These are phyloP conservation scores for Ascidia mentula DNA, from an alignment of 23 tunicate species.

Conservation along the genomic window DNA sequence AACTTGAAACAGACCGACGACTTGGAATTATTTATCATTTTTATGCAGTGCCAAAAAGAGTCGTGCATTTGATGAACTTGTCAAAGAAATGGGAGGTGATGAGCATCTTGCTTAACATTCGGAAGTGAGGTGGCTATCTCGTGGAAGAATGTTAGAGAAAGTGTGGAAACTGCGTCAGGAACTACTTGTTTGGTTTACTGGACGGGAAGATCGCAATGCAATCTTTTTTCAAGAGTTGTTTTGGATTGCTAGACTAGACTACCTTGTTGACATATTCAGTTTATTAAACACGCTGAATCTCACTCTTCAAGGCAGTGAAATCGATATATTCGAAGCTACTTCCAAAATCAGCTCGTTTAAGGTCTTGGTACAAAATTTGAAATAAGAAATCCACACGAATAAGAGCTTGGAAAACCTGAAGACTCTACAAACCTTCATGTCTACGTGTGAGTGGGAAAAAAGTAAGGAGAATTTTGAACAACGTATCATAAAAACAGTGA, in stretches of 20 bases:
- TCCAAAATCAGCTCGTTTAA: slow-evolving; percentile 43
- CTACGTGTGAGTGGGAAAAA: slow-evolving; percentile 15
- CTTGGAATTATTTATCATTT: too few species aligned
- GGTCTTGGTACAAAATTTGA: slow-evolving; percentile 5
- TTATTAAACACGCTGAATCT: slow-evolving; percentile 35
- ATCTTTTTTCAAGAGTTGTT: slow-evolving; percentile 58
- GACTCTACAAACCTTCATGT: slow-evolving; percentile 40
- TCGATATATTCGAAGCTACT: slow-evolving; percentile 52
- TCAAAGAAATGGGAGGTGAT: slow-evolving; percentile 59
- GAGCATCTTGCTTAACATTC: slow-evolving; percentile 61
- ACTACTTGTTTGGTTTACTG: slow-evolving; percentile 44
- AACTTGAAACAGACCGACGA: too few species aligned
- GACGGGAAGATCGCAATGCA: slow-evolving; percentile 58
- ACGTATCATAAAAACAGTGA: slow-evolving; percentile 43
- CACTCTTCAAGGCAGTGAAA: slow-evolving; percentile 63
- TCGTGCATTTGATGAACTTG: slow-evolving; percentile 65
- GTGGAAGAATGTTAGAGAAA: slow-evolving; percentile 55
- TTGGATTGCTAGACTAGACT: slow-evolving; percentile 68
- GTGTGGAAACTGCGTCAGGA: slow-evolving; percentile 44
- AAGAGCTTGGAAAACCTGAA: slow-evolving; percentile 41
- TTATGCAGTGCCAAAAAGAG: slow-evolving; percentile 47
- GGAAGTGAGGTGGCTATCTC: slow-evolving; percentile 64
- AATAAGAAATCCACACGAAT: slow-evolving; percentile 55
- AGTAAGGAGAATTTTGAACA: slow-evolving; percentile 25
- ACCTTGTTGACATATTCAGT: slow-evolving; percentile 70